phyloP scores from a whole-genome alignment of 2,888 invertebrate species.

The Epinotia ramella region DNA sequence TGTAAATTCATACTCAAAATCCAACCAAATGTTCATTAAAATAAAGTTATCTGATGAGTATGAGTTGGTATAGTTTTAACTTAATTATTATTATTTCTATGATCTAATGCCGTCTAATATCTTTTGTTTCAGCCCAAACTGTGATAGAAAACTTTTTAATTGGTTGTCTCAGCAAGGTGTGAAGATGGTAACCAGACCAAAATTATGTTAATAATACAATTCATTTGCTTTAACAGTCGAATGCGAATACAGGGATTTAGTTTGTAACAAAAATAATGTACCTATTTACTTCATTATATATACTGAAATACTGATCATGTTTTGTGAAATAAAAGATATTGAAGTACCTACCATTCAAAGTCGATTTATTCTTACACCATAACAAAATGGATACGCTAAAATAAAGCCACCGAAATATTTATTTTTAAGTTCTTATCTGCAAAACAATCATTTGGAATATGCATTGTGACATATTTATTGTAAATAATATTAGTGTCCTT shows the following conservation, averaged over 20 bases:
- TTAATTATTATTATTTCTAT: no score
- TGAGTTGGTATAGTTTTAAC: no score
- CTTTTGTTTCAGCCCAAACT: constrained; percentile 88
- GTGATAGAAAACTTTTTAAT: constrained; percentile 91
- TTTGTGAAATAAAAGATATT: constrained; percentile 66
- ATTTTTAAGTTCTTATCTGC: background rate
- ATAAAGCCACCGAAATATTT: background rate
- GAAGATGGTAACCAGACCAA: constrained; percentile 63
- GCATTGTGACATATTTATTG: no score
- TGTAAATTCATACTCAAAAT: no score
- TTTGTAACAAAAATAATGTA: constrained; percentile 76
- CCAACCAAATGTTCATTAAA: no score
- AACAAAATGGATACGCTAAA: background rate
- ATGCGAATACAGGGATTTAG: constrained; percentile 84
- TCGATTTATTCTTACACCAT: background rate
- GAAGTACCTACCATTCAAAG: background rate
- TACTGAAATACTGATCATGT: constrained; percentile 64
- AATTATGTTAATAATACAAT: constrained; percentile 71
- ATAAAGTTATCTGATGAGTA: no score
- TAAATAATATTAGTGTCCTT: no score
- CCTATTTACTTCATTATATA: constrained; percentile 75
- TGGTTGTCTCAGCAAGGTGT: constrained; percentile 84
- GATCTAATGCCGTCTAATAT: constrained; percentile 33
- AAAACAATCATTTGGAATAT: no score
- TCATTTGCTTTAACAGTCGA: constrained; percentile 78